Evolutionary conservation across 2,797 vertebrate genomes (phyloP), one percentile per base, ranked within the genome.

Genomic region (Cuniculus paca): DNA sequence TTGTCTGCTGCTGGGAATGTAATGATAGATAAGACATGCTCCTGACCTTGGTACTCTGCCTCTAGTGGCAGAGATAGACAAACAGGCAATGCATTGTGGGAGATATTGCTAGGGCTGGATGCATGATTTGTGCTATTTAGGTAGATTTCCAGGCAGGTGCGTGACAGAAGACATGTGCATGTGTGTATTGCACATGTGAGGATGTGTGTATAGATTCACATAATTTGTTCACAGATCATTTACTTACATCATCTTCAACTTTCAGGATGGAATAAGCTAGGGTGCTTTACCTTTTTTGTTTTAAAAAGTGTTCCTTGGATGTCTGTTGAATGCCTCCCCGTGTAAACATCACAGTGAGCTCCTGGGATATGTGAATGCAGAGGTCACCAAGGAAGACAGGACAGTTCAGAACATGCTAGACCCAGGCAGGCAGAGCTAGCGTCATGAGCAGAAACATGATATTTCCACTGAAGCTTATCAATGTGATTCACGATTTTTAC

Each of bases 341-440:
- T 19, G 74, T n/a, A 22, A 54, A 17, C 36, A 12, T 8, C 24
- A 9, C 19, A 24, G 54, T 24, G 52, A 88, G 75, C 26, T 39
- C 28, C 2, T 1, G 13, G 5, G 24, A 61, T 17, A 8, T 6
- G 4, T 4, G n/a, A 42, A 34, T 0, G 0, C 36, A 2, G 16
- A 54, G 0, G 34, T 8, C 58, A 6, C 0, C 2, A 5, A 63
- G 45, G 31, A 63, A 39, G 77, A 52, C 8, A 17, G 6, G 31
- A 22, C 7, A 34, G 5, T 3, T 16, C 58, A 31, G 7, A 39
- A 48, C 74, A 28, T 42, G 39, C 5, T 31, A 14, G 14, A 13
- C 26, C 12, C 2, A 0, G 77, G 34, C 20, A 0, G 24, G 24
- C 13, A 17, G 13, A 74, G 34, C 28, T 22, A 26, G n/a, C 19